A percentile compares a stretch with the other conserved stretches of the same genome.
Evolutionary conservation across 2,888 invertebrate genomes (phyloP).

Genomic region (Drosophila prolongata): DNA sequence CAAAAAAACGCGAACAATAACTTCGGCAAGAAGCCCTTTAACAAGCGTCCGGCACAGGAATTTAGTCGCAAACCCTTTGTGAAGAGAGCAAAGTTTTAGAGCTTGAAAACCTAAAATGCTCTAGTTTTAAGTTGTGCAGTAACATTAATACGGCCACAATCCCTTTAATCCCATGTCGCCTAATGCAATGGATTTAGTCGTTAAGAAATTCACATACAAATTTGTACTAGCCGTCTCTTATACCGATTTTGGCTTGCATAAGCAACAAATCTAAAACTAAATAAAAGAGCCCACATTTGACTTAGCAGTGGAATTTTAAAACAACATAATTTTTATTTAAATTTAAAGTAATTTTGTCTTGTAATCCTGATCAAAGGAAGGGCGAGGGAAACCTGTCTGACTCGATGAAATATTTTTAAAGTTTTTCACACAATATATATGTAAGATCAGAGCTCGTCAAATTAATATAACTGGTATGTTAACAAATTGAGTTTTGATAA

Average conservation of each 20-base stretch:
- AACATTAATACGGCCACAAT: constrained; percentile 4
- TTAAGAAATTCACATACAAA: constrained; percentile 9
- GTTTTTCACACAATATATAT: too few relatives aligned
- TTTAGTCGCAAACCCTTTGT: constrained; percentile 25
- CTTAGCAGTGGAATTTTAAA: too few relatives aligned
- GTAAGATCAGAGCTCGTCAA: too few relatives aligned
- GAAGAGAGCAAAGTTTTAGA: constrained; percentile 49
- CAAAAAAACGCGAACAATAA: constrained; percentile 26
- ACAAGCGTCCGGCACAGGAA: constrained; percentile 51
- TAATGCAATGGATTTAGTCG: constrained; percentile 23
- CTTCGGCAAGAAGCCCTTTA: constrained; percentile 47
- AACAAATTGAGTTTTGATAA: too few relatives aligned
- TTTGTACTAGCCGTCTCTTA: constrained; percentile 10
- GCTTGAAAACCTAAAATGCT: background rate
- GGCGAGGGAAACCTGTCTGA: too few relatives aligned
- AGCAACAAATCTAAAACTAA: constrained; percentile 1
- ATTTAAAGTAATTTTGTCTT: too few relatives aligned
- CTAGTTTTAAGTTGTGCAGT: constrained; percentile 18
- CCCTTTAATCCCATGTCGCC: constrained; percentile 10
- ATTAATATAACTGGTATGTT: too few relatives aligned
- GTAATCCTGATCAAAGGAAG: too few relatives aligned
- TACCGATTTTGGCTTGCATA: constrained; percentile 9
- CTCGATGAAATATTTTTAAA: too few relatives aligned
- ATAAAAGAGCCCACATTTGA: constrained; percentile 9
- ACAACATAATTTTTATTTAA: too few relatives aligned